Conservation (phyloP, 2,888 invertebrate species). For the Xestobium rufovillosum region DNA sequence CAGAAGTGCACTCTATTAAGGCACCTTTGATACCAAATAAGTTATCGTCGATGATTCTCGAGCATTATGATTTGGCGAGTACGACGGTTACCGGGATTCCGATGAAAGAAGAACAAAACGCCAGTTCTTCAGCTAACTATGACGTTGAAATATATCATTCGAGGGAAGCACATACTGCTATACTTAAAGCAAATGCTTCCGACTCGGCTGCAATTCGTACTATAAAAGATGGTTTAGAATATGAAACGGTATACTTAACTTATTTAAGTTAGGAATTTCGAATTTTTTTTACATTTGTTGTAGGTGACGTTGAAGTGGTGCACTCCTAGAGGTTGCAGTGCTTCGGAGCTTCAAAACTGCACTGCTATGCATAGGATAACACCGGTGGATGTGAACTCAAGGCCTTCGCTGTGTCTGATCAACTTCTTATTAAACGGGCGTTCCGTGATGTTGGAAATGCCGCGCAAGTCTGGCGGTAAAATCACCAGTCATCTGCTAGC, state of each 20-base stretch:
- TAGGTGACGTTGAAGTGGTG: conserved; percentile 91
- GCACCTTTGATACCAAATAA: conserved; percentile 69
- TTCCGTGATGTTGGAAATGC: conserved; percentile 89
- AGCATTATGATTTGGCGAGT: conserved; percentile 85
- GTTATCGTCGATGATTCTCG: conserved; percentile 66
- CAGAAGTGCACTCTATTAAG: conserved; percentile 74
- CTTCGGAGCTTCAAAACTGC: conserved; percentile 72
- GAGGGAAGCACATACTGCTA: conserved; percentile 73
- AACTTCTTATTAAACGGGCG: conserved; percentile 94
- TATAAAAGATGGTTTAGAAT: conserved; percentile 65
- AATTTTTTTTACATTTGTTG: conserved; percentile 8
- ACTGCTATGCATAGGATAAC: conserved; percentile 85
- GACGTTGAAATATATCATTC: conserved; percentile 96
- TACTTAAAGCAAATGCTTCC: conserved; percentile 56
- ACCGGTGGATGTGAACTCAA: conserved; percentile 91
- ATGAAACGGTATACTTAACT: conserved; percentile 55
- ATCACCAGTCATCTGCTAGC: conserved; percentile 88
- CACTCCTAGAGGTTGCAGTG: conserved; percentile 83
- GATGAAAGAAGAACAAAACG: conserved; percentile 99
- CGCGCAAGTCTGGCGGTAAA: conserved; percentile 74
- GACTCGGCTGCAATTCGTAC: conserved; percentile 59
- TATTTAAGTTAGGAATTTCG: conserved; percentile 6
- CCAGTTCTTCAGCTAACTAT: conserved; percentile 95
- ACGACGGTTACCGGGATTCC: conserved; percentile 98
- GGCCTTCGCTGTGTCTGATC: conserved; percentile 94